Conservation (phyloP, 2,888 invertebrate genomes). For the Andrena hattorfiana region DNA sequence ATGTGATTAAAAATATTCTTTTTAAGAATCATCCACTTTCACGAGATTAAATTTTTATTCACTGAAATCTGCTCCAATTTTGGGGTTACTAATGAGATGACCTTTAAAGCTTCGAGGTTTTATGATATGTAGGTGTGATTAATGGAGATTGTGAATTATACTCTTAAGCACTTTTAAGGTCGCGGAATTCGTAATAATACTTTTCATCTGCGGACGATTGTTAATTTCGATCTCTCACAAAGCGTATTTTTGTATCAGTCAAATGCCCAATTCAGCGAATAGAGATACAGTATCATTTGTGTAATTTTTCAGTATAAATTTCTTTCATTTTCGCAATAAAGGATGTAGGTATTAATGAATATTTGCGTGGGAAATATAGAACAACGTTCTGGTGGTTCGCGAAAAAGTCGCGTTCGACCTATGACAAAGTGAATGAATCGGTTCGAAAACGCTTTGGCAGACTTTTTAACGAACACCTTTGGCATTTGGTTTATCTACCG, state of each 20-base stretch:
- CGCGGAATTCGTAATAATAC: background rate
- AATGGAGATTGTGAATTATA: background rate
- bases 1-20: background rate
- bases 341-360: no score
- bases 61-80: background rate
- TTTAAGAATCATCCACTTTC: background rate
- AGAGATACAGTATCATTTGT: no score
- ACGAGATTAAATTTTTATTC: background rate
- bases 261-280: no score
- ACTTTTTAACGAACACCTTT: conserved; percentile 44
- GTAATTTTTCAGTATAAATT: no score
- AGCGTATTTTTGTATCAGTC: no score
- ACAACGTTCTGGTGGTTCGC: background rate
- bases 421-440: background rate
- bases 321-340: no score
- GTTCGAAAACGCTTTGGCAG: conserved; percentile 5
- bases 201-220: background rate
- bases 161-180: background rate
- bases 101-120: no score
- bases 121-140: no score
- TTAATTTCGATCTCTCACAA: no score
- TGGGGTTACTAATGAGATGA: no score
- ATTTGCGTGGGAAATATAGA: no score
- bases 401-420: background rate
- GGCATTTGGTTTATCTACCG: conserved; percentile 60